Evolutionary conservation across 2,113 vertebrate genomes (phyloP).

Genomic region (Thunnus maccoyii): DNA sequence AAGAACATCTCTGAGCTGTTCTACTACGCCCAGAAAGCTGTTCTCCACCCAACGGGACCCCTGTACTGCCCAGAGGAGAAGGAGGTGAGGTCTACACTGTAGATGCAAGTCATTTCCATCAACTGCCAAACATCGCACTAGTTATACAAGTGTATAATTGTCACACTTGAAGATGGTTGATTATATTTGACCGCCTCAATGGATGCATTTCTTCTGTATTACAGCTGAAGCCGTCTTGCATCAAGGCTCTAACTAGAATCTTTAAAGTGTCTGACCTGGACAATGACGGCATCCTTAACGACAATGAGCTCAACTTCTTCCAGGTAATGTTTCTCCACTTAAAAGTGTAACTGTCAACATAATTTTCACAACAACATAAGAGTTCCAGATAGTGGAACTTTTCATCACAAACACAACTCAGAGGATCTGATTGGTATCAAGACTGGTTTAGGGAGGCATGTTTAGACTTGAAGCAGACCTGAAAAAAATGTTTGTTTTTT

Average conservation of each 20-base stretch:
- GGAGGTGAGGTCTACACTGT: conserved; percentile 86
- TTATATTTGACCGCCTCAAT: background rate
- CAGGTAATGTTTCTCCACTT: conserved; percentile 86
- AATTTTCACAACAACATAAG: background rate
- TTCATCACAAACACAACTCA: background rate
- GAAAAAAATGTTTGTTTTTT: background rate
- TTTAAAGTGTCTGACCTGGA: conserved; percentile 99
- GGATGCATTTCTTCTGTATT: conserved; percentile 32
- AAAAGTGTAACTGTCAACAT: background rate
- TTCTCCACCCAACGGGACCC: conserved; percentile 97
- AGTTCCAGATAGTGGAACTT: background rate
- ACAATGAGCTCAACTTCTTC: conserved; percentile 98
- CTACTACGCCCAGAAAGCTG: conserved; percentile 99
- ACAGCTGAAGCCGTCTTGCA: conserved; percentile 95
- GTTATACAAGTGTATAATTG: background rate
- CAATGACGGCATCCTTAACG: conserved; percentile 97
- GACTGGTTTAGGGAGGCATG: background rate
- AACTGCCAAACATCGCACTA: background rate
- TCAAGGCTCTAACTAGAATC: conserved; percentile 96
- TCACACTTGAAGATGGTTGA: background rate
- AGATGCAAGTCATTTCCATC: background rate
- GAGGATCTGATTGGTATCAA: background rate
- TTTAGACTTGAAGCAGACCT: background rate
- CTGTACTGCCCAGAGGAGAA: conserved; percentile 98
- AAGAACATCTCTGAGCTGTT: conserved; percentile 99